Percentiles rank a stretch among this genome's conserved stretches.
These are phyloP conservation scores for Hirtodrosophila alboralis DNA, from an alignment of 2,888 invertebrate genomes.

Conservation along the genomic window DNA sequence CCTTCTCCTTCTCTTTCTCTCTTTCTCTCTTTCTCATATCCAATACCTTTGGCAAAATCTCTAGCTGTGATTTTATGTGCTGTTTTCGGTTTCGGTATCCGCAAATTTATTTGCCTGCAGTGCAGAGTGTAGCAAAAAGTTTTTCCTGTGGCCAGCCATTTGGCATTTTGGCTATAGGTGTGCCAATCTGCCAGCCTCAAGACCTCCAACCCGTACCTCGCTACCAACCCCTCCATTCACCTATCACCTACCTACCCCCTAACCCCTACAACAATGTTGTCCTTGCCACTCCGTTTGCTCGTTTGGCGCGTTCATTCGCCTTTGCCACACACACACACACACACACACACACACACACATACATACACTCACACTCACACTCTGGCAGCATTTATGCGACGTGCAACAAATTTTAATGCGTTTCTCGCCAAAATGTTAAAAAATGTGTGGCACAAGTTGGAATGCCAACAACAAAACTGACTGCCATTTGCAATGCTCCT, in stretches of 20 bases:
- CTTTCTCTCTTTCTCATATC: constrained; percentile 12
- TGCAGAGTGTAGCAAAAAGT: constrained; percentile 66
- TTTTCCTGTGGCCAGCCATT: constrained; percentile 48
- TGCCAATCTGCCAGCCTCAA: constrained; percentile 31
- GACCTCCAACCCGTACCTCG: constrained; percentile 21
- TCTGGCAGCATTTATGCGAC: constrained; percentile 73
- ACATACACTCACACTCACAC: constrained; percentile 18
- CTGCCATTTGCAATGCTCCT: constrained; percentile 49
- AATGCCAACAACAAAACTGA: constrained; percentile 58
- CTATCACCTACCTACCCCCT: no score
- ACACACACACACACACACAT: constrained; percentile 19
- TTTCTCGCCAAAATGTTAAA: constrained; percentile 75
- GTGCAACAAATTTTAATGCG: constrained; percentile 81
- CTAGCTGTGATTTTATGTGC: constrained; percentile 75
- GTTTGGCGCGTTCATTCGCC: constrained; percentile 44
- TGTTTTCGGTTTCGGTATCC: constrained; percentile 76
- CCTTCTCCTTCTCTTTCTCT: constrained; percentile 6
- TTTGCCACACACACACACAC: constrained; percentile 37
- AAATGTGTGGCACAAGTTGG: constrained; percentile 78
- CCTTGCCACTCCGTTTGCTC: constrained; percentile 42
- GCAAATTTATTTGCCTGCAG: constrained; percentile 76
- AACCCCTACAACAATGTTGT: no score
- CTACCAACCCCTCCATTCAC: constrained; percentile 18
- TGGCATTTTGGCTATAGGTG: constrained; percentile 18
- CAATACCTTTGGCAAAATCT: constrained; percentile 64